Conservation (phyloP, 2,113 vertebrate species). For the Theropithecus gelada region DNA sequence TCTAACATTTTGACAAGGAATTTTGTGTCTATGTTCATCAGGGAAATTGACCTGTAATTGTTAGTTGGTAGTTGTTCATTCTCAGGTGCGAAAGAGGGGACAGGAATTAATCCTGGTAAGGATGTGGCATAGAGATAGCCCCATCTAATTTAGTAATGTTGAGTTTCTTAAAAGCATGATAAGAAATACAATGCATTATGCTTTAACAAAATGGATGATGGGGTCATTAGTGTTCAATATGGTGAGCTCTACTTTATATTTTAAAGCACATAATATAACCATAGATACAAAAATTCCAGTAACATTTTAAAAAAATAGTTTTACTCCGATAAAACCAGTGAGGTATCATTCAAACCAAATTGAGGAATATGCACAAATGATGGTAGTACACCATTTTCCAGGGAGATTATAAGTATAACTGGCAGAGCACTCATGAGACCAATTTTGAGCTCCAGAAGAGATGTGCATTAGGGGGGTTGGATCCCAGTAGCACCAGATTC, state of each 20-base stretch:
- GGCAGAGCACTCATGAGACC: neutral
- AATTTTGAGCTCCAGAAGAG: neutral
- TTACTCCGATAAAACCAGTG: neutral
- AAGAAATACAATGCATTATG: neutral
- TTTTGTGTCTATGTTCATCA: too few species aligned
- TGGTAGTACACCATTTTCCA: fast-evolving
- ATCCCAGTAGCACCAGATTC: too few species aligned
- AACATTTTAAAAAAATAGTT: too few species aligned
- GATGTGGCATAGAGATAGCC: neutral
- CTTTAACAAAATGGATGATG: neutral
- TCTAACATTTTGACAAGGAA: too few species aligned
- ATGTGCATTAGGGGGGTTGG: fast-evolving
- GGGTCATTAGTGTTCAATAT: neutral
- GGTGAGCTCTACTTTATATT: too few species aligned
- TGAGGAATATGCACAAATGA: too few species aligned
- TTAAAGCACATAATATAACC: too few species aligned
- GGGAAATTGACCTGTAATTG: too few species aligned
- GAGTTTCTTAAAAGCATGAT: neutral
- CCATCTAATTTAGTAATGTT: neutral
- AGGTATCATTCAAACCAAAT: too few species aligned
- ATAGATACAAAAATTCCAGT: too few species aligned
- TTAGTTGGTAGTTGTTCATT: too few species aligned
- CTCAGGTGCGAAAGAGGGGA: neutral
- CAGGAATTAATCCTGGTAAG: neutral
- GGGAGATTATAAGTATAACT: too few species aligned